Base-by-base conservation (phyloP, 2,113 vertebrate species). In the Ceyx margarethae region DNA sequence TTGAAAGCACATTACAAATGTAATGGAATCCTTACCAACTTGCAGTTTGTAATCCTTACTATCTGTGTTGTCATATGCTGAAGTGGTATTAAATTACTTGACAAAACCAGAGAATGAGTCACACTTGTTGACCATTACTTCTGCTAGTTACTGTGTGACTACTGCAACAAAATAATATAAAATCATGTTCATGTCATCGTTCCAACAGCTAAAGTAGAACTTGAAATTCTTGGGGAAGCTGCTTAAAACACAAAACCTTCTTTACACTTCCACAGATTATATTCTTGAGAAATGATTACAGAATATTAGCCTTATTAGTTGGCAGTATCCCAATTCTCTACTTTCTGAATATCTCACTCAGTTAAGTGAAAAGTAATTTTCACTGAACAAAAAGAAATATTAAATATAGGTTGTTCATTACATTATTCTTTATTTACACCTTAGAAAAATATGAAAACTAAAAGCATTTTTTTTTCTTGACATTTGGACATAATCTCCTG, bases 21-120 rank as follows among this genome's bases (percentile, higher is more conserved):
- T 90, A 79, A 91, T 69, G 28, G 45, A 93, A 87, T 88, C 45
- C 62, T 87, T 64, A 89, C 45, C 35, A 90, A 71, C 37, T 93
- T 71, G 81, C 72, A 81, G n/a, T 66, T 69, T 51, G 29, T 95
- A 93, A 94, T 93, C 83, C 69, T 82, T 74, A 20, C 81, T 85
- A 66, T 71, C 81, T 66, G 80, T 69, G 42, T 46, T 92, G 83
- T 88, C 58, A 19, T 23, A 85, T 37, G 35, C 57, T 43, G 25
- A 76, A 90, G 65, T 37, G 35, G 51, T 74, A 60, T 73, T 73
- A 81, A 83, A 74, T 86, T 66, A 81, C 72, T 84, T 42, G 54
- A 89, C 61, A 91, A 91, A 91, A 58, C 54, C 25, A 81, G 61
- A 64, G 50, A 74, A 78, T 25, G 19, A 1, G 0, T 81, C 67